Conservation (phyloP, 2,888 invertebrate genomes). For the Clepsis dumicolana region DNA sequence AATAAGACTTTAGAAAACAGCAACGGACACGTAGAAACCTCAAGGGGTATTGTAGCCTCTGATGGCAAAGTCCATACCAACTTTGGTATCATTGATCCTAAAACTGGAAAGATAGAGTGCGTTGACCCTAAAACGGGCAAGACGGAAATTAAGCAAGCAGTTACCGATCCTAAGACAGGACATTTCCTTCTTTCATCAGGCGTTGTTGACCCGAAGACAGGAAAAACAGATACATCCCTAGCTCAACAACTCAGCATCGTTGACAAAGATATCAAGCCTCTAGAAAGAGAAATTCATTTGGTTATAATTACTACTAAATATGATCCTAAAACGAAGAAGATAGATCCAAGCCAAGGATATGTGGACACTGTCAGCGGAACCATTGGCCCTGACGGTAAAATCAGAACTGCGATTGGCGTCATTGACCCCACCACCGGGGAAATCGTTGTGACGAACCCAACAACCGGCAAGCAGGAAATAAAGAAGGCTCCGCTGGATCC, state of each 20-base stretch:
- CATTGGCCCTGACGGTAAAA: slow-evolving; percentile 81
- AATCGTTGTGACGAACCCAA: slow-evolving; percentile 77
- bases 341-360: slow-evolving; percentile 74
- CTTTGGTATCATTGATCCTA: slow-evolving; percentile 84
- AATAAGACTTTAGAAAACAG: slow-evolving; percentile 85
- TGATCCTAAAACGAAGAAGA: slow-evolving; percentile 84
- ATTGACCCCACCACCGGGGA: slow-evolving; percentile 88
- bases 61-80: slow-evolving; percentile 85
- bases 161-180: slow-evolving; percentile 83
- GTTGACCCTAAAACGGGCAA: slow-evolving; percentile 86
- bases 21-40: slow-evolving; percentile 83
- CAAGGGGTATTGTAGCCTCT: slow-evolving; percentile 76
- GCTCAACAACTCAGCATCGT: slow-evolving; percentile 86
- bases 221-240: slow-evolving; percentile 82
- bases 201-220: slow-evolving; percentile 86
- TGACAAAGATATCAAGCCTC: slow-evolving; percentile 73
- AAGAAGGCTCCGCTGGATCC: slow-evolving; percentile 86
- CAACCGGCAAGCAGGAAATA: slow-evolving; percentile 82
- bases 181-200: slow-evolving; percentile 84
- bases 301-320: slow-evolving; percentile 87
- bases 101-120: slow-evolving; percentile 85
- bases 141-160: slow-evolving; percentile 85
- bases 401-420: slow-evolving; percentile 88
- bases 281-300: slow-evolving; percentile 83
- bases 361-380: slow-evolving; percentile 87